phyloP scores from a whole-genome alignment of 2,797 vertebrate species.

The Antennarius maculatus region DNA sequence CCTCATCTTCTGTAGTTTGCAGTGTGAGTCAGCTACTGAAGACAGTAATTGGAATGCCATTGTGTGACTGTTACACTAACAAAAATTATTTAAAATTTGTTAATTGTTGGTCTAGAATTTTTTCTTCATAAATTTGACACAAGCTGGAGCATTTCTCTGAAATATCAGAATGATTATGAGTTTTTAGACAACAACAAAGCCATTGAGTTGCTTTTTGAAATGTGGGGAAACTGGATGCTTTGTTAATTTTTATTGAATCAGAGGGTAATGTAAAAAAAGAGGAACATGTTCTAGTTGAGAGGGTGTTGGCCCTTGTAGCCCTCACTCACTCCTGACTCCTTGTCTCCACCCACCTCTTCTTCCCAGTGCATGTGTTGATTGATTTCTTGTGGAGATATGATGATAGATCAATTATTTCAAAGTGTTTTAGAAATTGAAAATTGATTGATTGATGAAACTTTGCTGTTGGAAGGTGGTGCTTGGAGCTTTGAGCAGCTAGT shows the following conservation, averaged over 20 bases:
- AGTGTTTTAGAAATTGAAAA: slow-evolving; percentile 32
- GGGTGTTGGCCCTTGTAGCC: neutral
- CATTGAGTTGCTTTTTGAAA: slow-evolving; percentile 32
- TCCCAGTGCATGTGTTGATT: slow-evolving; percentile 39
- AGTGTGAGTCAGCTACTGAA: slow-evolving; percentile 3
- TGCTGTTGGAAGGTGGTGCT: slow-evolving; percentile 12
- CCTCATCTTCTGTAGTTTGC: slow-evolving; percentile 7
- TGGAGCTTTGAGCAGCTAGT: neutral
- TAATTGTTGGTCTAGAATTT: slow-evolving; percentile 7
- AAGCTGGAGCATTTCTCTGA: no score
- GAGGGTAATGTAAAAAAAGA: neutral
- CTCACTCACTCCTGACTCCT: neutral
- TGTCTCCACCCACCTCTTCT: slow-evolving; percentile 6
- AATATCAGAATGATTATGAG: neutral
- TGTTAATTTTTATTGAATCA: slow-evolving; percentile 15
- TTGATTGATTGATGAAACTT: slow-evolving; percentile 34
- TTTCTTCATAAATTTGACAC: no score
- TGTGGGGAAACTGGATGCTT: slow-evolving; percentile 11
- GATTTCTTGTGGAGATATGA: slow-evolving; percentile 33
- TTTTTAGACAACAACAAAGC: slow-evolving; percentile 26
- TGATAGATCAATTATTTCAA: slow-evolving; percentile 23
- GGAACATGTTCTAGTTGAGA: slow-evolving; percentile 30
- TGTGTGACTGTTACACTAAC: slow-evolving; percentile 9
- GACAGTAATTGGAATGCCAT: slow-evolving; percentile 16
- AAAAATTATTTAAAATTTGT: no score